These are phyloP conservation scores for Anhinga rufa DNA, from an alignment of 2,113 vertebrate species.

Conservation along the genomic window DNA sequence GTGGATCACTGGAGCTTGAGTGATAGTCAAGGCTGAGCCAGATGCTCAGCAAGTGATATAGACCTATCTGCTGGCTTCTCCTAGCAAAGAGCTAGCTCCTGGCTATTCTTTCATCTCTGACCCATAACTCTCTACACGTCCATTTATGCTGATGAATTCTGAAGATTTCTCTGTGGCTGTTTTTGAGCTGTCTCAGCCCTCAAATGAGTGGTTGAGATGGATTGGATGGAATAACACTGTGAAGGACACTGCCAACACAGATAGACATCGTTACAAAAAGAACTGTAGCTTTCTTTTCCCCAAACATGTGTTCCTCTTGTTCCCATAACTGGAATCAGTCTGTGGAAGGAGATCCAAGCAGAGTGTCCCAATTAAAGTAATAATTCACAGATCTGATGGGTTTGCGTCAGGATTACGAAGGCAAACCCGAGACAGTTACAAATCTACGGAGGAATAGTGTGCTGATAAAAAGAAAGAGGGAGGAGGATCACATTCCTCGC, in stretches of 20 bases:
- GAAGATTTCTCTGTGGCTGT: not conserved
- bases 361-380: not conserved
- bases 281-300: not conserved
- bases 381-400: not conserved
- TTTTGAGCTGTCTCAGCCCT: not conserved
- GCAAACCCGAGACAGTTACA: not conserved
- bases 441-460: not conserved
- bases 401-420: not conserved
- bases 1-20: accelerated
- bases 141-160: not conserved
- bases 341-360: not conserved
- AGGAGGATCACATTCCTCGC: not conserved
- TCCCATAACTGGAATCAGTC: not conserved
- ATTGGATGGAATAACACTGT: accelerated
- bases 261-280: not conserved
- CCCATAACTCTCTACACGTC: not conserved
- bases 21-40: not conserved
- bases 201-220: not conserved
- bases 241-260: not conserved
- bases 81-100: not conserved
- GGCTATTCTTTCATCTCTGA: not conserved
- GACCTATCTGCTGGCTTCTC: not conserved
- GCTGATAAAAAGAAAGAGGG: not conserved
- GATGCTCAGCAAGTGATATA: not conserved
- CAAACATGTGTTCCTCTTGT: not conserved